Percentiles rank a stretch among this genome's conserved stretches.
Conservation (phyloP, 2,113 vertebrate genomes). For the Jaculus jaculus region DNA sequence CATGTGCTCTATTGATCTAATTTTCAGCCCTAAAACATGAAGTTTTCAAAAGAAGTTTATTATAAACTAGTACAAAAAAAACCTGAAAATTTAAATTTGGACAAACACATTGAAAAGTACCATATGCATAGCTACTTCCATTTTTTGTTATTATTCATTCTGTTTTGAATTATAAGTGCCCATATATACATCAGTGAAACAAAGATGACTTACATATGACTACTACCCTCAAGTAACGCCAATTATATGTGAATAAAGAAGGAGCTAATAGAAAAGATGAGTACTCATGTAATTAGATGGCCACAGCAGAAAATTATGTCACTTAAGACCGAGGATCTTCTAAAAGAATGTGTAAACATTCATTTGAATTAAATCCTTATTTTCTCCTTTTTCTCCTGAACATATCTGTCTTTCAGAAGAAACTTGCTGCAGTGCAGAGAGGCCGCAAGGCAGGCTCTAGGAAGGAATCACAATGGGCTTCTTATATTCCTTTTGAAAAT, state of each 20-base stretch:
- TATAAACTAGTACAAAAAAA: neutral
- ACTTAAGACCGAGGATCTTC: neutral
- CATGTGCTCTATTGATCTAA: neutral
- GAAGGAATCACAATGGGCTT: neutral
- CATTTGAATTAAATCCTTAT: neutral
- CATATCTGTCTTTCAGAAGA: neutral
- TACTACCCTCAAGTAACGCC: neutral
- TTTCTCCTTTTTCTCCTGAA: neutral
- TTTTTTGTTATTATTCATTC: neutral
- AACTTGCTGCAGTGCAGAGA: neutral
- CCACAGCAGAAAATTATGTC: neutral
- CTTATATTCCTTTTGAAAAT: neutral
- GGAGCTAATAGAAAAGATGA: neutral
- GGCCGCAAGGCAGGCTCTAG: neutral
- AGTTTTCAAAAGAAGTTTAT: neutral
- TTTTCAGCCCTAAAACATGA: neutral
- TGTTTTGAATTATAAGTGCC: rapidly evolving
- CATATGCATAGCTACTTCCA: neutral
- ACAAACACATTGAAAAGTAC: neutral
- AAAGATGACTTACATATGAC: neutral
- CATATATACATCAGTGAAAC: neutral
- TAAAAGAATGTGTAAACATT: neutral
- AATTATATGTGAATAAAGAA: neutral
- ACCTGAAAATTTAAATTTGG: neutral
- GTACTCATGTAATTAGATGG: neutral